Base-by-base conservation (phyloP, 2,888 invertebrate genomes). In the Polydrusus cervinus region DNA sequence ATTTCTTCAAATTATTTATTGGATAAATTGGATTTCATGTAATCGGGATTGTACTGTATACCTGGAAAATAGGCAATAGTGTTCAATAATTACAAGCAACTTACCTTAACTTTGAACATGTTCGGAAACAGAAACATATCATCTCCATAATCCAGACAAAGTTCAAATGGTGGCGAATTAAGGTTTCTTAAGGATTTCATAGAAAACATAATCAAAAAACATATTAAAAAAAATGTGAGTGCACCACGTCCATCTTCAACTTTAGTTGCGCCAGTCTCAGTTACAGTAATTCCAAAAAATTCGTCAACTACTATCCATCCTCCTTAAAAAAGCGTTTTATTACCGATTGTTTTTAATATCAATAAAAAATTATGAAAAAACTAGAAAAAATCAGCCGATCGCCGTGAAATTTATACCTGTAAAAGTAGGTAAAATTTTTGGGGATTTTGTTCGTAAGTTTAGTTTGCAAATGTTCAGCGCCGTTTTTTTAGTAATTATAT, bases 121-220 rank as follows among this genome's bases (percentile, higher is more conserved):
- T 92, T 92, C 9, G 90, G 88, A 82, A 92, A 91, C 60, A 88
- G 85, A 81, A 92, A 93, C 1, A 90, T 90, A 53, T 88, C 86
- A 47, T 88, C 88, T 73, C 90, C 89, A 8, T 88, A 88, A 79
- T 93, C 93, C 0, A 91, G 88, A 79, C 88, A 86, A 13, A 92
- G 85, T 81, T 90, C 87, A 80, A 90, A 90, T 0, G 93, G 93
- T 0, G 91, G 89, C 38, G 90, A 75, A 43, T 74, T 85, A 13
- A 91, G 81, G 81, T 91, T 92, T 65, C 89, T 86, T 0, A 90
- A 82, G 0, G 89, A 87, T 7, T 90, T 88, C 14, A 91, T 68
- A 30, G 71, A 70, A 51, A 79, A 72, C 74, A 81, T 65, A 5
- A 77, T 38, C 1, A 79, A 11, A 11, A 72, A 73, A 45, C 78